Base-by-base conservation (phyloP, 2,797 vertebrate species). In the Hypotaenidia philippensis region DNA sequence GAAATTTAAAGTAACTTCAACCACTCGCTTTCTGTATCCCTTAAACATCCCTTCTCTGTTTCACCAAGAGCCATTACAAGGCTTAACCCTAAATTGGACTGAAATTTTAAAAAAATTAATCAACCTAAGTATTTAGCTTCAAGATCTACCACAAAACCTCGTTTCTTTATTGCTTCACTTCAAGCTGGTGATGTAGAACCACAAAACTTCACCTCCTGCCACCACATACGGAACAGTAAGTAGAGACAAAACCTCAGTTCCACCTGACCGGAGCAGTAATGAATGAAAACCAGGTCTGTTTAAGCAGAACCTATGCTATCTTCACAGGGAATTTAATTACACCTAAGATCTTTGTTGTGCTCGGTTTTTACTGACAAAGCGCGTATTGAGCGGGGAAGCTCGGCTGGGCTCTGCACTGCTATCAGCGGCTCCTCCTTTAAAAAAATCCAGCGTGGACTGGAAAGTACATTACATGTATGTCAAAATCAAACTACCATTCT, bases 311-410 rank as follows among this genome's bases (percentile, higher is more conserved):
- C 44, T 70, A 60, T 10, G 63, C 21, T 66, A 36, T 72, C 92
- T 93, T 96, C 82, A 17, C 38, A 90, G 92, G 84, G 95, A 93
- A 95, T 90, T 74, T 56, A 94, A 96, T 94, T 95, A 86, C 8
- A 47, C 3, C 0, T 8, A 21, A 60, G 66, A 19, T 32, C 71
- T 68, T 61, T 85, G 55, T 25, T 49, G 89, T 56, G 79, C 90
- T 87, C 52, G 7, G 77, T 65, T 61, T 65, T 56, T 77, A 26
- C 60, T 71, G 74, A 96, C 87, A 93, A 90, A 95, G 91, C 83
- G 6, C 1, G 29, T 13, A 77, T 17, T 72, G 93, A 93, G 75
- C 66, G 77, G 85, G 72, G 74, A 47, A 79, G 19, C 1, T 26
- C 0, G 1, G 78, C 81, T 84, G 86, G 34, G 86, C 68, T 86